Percentiles rank a stretch among this genome's conserved stretches.
Evolutionary conservation across 1,140 invertebrate species (phyloP).

Genomic region (Dryas iulia): DNA sequence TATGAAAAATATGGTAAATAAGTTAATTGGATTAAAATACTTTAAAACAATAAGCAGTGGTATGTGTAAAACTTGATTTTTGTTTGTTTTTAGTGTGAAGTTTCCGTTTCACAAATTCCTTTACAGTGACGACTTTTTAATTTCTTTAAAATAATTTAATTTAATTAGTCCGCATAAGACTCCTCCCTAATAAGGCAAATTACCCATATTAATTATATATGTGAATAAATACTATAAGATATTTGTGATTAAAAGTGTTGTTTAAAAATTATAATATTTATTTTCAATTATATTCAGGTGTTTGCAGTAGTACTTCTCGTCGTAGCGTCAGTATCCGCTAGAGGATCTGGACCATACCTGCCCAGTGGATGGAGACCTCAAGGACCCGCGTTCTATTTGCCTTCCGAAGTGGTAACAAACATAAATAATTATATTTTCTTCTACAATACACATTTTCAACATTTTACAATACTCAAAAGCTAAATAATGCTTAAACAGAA

Average conservation of each 20-base stretch:
- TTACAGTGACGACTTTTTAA: too few relatives aligned
- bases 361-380: conserved; percentile 66
- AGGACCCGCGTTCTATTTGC: conserved; percentile 63
- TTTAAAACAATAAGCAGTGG: neutral
- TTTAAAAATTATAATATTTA: too few relatives aligned
- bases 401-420: conserved; percentile 52
- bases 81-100: neutral
- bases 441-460: too few relatives aligned
- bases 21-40: neutral
- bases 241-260: too few relatives aligned
- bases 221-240: too few relatives aligned
- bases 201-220: too few relatives aligned
- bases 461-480: too few relatives aligned
- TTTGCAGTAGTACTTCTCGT: conserved; percentile 42
- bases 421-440: conserved; percentile 9
- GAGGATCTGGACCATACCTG: conserved; percentile 62
- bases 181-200: too few relatives aligned
- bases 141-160: too few relatives aligned
- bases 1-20: neutral
- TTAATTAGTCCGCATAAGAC: too few relatives aligned
- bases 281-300: too few relatives aligned
- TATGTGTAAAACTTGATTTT: neutral
- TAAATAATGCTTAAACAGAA: too few relatives aligned
- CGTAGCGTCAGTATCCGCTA: conserved; percentile 43
- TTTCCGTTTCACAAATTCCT: neutral